phyloP scores from a whole-genome alignment of 2,888 invertebrate species.

The Empis livida region DNA sequence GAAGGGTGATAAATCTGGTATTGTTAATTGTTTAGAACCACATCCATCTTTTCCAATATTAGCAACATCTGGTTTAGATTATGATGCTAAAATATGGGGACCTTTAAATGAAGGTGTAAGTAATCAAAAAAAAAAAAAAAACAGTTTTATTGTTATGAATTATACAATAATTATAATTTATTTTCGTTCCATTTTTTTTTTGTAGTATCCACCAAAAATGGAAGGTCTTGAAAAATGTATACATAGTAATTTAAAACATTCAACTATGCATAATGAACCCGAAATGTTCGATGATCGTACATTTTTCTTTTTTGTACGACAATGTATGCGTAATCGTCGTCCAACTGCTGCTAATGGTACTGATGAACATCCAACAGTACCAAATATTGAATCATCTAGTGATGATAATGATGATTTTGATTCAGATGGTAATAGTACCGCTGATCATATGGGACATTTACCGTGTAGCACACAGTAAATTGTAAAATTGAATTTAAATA shows the following conservation, averaged over 20 bases:
- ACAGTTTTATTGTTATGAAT: too few species aligned
- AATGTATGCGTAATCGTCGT: constrained; percentile 20
- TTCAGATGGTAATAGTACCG: constrained; percentile 11
- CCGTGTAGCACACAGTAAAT: constrained; percentile 23
- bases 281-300: constrained; percentile 23
- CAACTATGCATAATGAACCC: constrained; percentile 12
- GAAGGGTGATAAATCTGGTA: constrained; percentile 67
- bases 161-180: too few species aligned
- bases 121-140: too few species aligned
- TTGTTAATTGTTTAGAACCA: constrained; percentile 85
- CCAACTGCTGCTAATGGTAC: constrained; percentile 9
- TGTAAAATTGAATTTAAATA: not conserved
- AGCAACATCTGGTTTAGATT: constrained; percentile 78
- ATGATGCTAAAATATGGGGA: constrained; percentile 87
- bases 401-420: constrained; percentile 6
- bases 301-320: constrained; percentile 27
- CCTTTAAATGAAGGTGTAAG: constrained; percentile 39
- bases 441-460: constrained; percentile 14
- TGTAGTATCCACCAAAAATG: constrained; percentile 21
- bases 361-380: constrained; percentile 7
- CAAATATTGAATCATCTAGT: constrained; percentile 12
- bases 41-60: constrained; percentile 79
- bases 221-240: constrained; percentile 23
- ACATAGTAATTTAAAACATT: constrained; percentile 23
- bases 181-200: constrained; percentile 5